Percentiles rank a stretch among this genome's conserved stretches.
Evolutionary conservation across 2,113 vertebrate species (phyloP).

Genomic region (Marmota flaviventris): DNA sequence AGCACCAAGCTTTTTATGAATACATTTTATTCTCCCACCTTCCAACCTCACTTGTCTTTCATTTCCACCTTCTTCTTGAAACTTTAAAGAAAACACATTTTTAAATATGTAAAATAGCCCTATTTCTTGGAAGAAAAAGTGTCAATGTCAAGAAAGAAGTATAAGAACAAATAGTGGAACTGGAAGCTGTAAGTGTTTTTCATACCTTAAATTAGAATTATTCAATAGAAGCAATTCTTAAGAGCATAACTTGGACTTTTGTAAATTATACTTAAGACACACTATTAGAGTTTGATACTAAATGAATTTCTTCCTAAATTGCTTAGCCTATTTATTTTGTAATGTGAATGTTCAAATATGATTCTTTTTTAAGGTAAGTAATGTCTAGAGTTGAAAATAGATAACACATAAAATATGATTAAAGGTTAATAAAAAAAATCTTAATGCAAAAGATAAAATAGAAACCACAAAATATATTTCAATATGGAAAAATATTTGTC

Average conservation of each 20-base stretch:
- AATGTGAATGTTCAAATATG: neutral
- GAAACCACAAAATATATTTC: neutral
- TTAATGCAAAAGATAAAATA: conserved; percentile 35
- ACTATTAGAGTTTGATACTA: neutral
- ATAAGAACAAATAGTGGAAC: neutral
- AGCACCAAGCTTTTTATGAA: neutral
- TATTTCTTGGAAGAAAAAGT: conserved; percentile 1
- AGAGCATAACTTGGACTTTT: neutral
- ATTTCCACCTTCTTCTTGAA: conserved; percentile 13
- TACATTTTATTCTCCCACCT: neutral
- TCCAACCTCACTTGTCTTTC: neutral
- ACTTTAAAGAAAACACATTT: neutral
- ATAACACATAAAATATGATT: neutral
- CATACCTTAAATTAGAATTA: neutral
- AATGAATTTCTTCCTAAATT: conserved; percentile 23
- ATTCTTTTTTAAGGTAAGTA: neutral
- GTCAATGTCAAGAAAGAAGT: neutral
- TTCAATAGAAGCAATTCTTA: neutral
- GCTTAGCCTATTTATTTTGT: neutral
- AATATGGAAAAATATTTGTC: conserved; percentile 19
- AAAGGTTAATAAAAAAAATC: neutral
- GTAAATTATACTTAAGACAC: neutral
- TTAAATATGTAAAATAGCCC: neutral
- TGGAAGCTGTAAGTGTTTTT: neutral
- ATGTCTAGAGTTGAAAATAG: neutral